These are phyloP conservation scores for Euplagia quadripunctaria DNA, from an alignment of 2,888 invertebrate species.

Conservation along the genomic window DNA sequence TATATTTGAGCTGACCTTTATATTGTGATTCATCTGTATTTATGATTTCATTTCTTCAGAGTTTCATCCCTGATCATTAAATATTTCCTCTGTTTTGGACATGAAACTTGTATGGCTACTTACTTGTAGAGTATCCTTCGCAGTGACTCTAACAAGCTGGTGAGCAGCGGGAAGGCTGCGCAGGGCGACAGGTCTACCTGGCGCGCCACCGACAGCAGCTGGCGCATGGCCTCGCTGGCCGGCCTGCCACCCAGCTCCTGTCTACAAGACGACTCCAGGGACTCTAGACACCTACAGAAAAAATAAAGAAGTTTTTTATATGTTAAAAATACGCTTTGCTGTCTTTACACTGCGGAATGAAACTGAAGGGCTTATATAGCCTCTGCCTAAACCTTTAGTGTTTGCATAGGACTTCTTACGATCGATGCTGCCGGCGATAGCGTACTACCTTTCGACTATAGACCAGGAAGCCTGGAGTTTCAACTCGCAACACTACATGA, in stretches of 20 bases:
- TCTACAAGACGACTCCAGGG: conserved; percentile 72
- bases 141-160: conserved; percentile 71
- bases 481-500: too few species aligned
- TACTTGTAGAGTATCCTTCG: conserved; percentile 73
- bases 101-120: conserved; percentile 17
- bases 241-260: conserved; percentile 72
- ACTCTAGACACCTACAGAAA: conserved; percentile 75
- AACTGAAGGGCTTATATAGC: too few species aligned
- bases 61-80: background rate
- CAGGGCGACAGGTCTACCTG: conserved; percentile 89
- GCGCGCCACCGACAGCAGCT: conserved; percentile 91
- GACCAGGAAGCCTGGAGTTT: too few species aligned
- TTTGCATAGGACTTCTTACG: too few species aligned
- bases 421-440: too few species aligned
- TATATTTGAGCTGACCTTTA: too few species aligned
- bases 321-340: too few species aligned
- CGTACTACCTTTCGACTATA: too few species aligned
- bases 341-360: too few species aligned
- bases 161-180: conserved; percentile 73
- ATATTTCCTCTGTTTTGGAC: too few species aligned
- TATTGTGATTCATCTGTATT: background rate
- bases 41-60: background rate
- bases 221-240: conserved; percentile 90
- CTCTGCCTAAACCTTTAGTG: too few species aligned
- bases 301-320: too few species aligned